Evolutionary conservation across 1,140 invertebrate species (phyloP).

Genomic region (Drosophila tropicalis): DNA sequence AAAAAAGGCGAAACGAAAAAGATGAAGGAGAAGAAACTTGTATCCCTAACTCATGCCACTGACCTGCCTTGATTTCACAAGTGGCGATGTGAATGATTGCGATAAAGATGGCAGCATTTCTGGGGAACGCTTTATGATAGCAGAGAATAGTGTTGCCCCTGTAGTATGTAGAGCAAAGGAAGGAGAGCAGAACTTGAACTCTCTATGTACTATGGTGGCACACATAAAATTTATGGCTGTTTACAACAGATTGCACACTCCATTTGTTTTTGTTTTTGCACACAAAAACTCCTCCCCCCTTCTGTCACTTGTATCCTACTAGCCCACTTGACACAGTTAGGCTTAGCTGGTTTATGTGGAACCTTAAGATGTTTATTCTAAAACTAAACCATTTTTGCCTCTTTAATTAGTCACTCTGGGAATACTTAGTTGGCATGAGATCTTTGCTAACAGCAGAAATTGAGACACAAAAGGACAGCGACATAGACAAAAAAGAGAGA

Average conservation of each 20-base stretch:
- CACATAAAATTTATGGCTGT: slow-evolving; percentile 75
- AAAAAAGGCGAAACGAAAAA: neutral
- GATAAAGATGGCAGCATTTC: slow-evolving; percentile 60
- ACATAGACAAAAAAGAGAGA: no score
- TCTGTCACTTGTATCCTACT: neutral
- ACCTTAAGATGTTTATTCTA: slow-evolving; percentile 50
- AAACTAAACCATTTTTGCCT: neutral
- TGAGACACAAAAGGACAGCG: neutral
- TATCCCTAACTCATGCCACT: slow-evolving; percentile 19
- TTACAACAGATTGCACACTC: slow-evolving; percentile 80
- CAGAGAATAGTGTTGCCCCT: slow-evolving; percentile 55
- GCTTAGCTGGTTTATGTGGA: slow-evolving; percentile 15
- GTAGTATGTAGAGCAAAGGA: neutral
- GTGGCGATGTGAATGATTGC: slow-evolving; percentile 76
- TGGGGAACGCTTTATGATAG: slow-evolving; percentile 56
- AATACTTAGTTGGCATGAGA: neutral
- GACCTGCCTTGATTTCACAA: slow-evolving; percentile 61
- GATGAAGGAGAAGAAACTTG: neutral
- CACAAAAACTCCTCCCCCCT: slow-evolving; percentile 19
- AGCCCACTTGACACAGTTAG: slow-evolving; percentile 67
- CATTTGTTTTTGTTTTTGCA: slow-evolving; percentile 81
- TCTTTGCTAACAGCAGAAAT: slow-evolving; percentile 22
- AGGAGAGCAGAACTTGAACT: slow-evolving; percentile 15
- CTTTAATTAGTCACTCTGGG: neutral
- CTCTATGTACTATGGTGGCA: slow-evolving; percentile 24